phyloP scores from a whole-genome alignment of 92 coral and sea anemone species.

The Epizoanthus fatuus region DNA sequence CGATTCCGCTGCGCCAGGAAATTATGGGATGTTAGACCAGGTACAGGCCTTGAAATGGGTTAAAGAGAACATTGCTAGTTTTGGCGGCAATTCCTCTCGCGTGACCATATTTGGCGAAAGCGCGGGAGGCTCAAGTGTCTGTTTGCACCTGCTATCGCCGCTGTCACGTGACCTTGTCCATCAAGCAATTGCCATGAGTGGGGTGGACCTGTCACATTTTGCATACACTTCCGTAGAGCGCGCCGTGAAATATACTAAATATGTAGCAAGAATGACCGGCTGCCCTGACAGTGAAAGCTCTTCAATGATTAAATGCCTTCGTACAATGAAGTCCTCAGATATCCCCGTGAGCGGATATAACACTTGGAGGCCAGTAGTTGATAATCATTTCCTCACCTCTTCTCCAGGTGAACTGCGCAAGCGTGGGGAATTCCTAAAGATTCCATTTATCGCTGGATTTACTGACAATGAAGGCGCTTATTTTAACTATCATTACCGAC shows the following conservation, averaged over 20 bases:
- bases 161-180: slow-evolving; percentile 40
- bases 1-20: slow-evolving; percentile 20
- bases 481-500: neutral
- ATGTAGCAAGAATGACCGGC: slow-evolving; percentile 42
- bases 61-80: slow-evolving; percentile 33
- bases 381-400: slow-evolving; percentile 51
- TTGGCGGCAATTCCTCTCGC: slow-evolving; percentile 45
- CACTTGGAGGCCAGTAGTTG: slow-evolving; percentile 68
- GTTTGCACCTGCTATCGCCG: slow-evolving; percentile 41
- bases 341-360: slow-evolving; percentile 7
- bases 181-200: slow-evolving; percentile 45
- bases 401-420: slow-evolving; percentile 47
- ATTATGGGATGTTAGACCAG: slow-evolving; percentile 43
- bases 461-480: slow-evolving; percentile 55
- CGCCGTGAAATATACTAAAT: slow-evolving; percentile 32
- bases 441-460: slow-evolving; percentile 33
- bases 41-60: slow-evolving; percentile 42
- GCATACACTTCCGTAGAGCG: neutral
- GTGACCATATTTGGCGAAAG: slow-evolving; percentile 47
- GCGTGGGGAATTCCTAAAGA: slow-evolving; percentile 39
- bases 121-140: slow-evolving; percentile 45
- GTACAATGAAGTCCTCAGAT: slow-evolving; percentile 5
- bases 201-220: slow-evolving; percentile 27
- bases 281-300: slow-evolving; percentile 31
- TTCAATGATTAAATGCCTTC: slow-evolving; percentile 54